Evolutionary conservation across 2,113 vertebrate genomes (phyloP).

Genomic region (Chloropsis hardwickii): DNA sequence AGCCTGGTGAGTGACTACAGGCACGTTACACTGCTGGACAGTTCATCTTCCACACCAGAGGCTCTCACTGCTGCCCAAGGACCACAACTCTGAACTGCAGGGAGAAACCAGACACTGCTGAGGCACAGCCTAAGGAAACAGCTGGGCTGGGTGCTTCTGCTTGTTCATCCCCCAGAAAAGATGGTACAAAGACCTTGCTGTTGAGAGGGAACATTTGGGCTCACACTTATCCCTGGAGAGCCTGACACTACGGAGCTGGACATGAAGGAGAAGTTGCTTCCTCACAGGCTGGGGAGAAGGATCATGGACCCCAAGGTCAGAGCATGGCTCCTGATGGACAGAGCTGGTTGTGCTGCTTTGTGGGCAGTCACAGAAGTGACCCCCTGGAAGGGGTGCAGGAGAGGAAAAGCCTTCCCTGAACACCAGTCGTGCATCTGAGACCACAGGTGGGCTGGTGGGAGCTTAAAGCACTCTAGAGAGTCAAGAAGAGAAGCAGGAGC

Average conservation of each 20-base stretch:
- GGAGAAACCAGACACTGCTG: background rate
- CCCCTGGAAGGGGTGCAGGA: background rate
- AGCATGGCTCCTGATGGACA: background rate
- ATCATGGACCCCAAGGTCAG: background rate
- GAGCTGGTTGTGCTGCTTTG: background rate
- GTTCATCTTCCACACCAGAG: background rate
- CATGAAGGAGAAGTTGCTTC: background rate
- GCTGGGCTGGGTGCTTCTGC: background rate
- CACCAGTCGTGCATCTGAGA: background rate
- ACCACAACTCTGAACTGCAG: background rate
- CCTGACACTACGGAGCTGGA: background rate
- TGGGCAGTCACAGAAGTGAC: background rate
- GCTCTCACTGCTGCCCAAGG: background rate
- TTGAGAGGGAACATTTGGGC: background rate
- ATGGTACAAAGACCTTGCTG: background rate
- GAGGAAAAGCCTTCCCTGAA: background rate
- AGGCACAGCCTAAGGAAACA: background rate
- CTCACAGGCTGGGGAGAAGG: background rate
- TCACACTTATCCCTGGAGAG: background rate
- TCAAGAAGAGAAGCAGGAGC: background rate
- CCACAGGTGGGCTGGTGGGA: fast-evolving
- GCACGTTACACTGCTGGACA: fast-evolving
- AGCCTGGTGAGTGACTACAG: background rate
- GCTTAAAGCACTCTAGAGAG: background rate
- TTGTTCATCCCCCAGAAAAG: background rate